Evolutionary conservation across 2,888 invertebrate species (phyloP).

Genomic region (Ctena decussata): DNA sequence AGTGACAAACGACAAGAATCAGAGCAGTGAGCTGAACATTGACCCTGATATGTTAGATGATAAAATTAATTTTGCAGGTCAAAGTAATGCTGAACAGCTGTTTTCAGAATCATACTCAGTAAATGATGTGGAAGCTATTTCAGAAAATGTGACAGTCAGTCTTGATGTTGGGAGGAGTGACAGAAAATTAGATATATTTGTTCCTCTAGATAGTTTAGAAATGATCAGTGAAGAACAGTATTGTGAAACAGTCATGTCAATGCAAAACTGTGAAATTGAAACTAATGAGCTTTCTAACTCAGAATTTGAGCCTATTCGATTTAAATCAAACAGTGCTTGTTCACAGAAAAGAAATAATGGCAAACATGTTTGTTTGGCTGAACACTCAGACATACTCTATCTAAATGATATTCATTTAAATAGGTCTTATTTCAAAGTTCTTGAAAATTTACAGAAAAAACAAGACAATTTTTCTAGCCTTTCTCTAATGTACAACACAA

Average conservation of each 20-base stretch:
- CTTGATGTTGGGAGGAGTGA: too few relatives aligned
- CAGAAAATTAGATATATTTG: not conserved
- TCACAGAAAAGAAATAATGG: not conserved
- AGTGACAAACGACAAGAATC: not conserved
- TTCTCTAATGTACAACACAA: slow-evolving; percentile 74
- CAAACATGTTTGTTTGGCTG: slow-evolving; percentile 17
- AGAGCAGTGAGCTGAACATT: not conserved
- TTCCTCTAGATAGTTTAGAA: not conserved
- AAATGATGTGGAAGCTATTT: not conserved
- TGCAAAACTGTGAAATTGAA: too few relatives aligned
- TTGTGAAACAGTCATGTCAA: not conserved
- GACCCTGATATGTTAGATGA: not conserved
- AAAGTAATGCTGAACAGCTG: not conserved
- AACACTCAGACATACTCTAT: slow-evolving; percentile 52
- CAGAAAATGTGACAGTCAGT: not conserved
- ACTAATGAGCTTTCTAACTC: too few relatives aligned
- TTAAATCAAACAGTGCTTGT: not conserved
- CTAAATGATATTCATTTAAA: slow-evolving; percentile 78
- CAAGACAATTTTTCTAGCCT: slow-evolving; percentile 10
- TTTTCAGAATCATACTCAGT: not conserved
- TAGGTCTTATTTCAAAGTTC: slow-evolving; percentile 66
- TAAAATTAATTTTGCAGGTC: not conserved
- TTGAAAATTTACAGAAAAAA: slow-evolving; percentile 55
- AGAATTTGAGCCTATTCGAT: not conserved
- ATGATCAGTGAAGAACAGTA: not conserved